Percentiles rank a stretch among this genome's conserved stretches.
phyloP scores from a whole-genome alignment of 1,140 invertebrate species.

The Bombus pyrosoma region DNA sequence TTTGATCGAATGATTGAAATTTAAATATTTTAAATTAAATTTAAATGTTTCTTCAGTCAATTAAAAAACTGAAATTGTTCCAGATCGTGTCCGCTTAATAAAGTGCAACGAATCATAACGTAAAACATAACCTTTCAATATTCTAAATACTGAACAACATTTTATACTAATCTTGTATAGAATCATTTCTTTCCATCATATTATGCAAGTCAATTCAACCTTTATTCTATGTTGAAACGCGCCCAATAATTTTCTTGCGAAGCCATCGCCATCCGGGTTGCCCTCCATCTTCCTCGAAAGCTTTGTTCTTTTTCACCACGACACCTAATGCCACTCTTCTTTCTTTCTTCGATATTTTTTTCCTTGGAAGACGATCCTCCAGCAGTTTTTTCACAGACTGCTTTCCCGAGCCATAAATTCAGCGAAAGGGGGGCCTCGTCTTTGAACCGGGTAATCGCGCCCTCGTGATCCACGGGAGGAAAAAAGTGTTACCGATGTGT shows the following conservation, averaged over 20 bases:
- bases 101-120: too few species aligned
- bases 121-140: too few species aligned
- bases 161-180: neutral
- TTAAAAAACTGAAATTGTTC: too few species aligned
- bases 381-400: neutral
- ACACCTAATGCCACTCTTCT: too few species aligned
- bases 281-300: neutral
- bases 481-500: conserved; percentile 35
- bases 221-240: neutral
- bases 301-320: neutral
- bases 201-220: neutral
- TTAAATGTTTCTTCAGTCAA: too few species aligned
- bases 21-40: too few species aligned
- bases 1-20: too few species aligned
- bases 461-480: conserved; percentile 3
- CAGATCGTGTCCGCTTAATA: too few species aligned
- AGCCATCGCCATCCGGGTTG: neutral
- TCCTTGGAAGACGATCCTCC: neutral
- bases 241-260: neutral
- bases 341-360: neutral
- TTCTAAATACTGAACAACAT: neutral
- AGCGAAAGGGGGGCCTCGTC: neutral
- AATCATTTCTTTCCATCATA: neutral
- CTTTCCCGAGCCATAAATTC: conserved; percentile 26
- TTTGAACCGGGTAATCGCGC: neutral